Base-by-base conservation (phyloP, 2,888 invertebrate species). In the Theretra japonica region DNA sequence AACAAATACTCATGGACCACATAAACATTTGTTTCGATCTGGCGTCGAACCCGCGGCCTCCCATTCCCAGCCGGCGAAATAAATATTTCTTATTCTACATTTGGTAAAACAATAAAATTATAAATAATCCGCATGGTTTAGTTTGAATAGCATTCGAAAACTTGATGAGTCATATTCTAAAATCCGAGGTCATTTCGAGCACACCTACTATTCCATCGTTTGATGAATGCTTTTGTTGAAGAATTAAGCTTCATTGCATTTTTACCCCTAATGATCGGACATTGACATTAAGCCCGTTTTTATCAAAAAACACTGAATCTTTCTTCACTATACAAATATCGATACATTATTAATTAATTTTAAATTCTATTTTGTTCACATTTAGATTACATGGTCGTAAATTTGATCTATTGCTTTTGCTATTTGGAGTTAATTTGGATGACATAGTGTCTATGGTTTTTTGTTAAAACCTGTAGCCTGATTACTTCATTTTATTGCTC, bases 401-500 rank as follows among this genome's bases (percentile, higher is more conserved):
- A 70, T 72, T 15, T 53, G 23, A 60, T 59, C 6, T 62, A 65
- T 56, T 57, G 41, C 30, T 48, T 50, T 17, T 17, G 41, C 28
- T 23, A 19, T 60, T 23, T 53, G 69, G 50, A 69, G 28, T 68
- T 23, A 8, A 48, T 58, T 8, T 7, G 17, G 30, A 21, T 41
- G 28, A 65, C 21, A 23, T 65, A 50, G 56, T 17, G 57, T 4
- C n/a, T 23, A 23, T 23, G 28, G 28, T 48, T 33, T 57, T 56
- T 65, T 65, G 56, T 15, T 19, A 70, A 70, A 70, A 57, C 65
- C 25, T 48, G 28, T 58, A 57, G 28, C 48, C 58, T 68, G 48
- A 68, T 48, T n/a, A 25, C 57, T 59, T 30, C 48, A 73, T 78
- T 81, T 81, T 80, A 80, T 80, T 79, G 73, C 69, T 48, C 77